phyloP scores from a whole-genome alignment of 2,113 vertebrate species.

The Herpailurus yagouaroundi region DNA sequence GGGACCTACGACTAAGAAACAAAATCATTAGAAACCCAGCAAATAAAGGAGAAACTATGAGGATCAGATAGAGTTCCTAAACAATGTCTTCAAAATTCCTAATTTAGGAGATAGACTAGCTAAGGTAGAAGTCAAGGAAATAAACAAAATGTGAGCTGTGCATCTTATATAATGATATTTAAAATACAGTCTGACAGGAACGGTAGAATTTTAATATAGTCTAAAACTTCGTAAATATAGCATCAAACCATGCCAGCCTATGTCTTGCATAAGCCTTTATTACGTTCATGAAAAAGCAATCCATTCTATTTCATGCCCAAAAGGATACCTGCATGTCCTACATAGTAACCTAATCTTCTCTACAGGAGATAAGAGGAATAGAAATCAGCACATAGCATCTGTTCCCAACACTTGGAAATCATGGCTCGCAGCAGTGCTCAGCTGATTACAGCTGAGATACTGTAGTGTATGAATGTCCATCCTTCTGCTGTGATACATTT shows the following conservation, averaged over 20 bases:
- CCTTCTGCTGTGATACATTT: neutral
- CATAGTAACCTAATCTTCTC: conserved; percentile 12
- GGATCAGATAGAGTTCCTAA: neutral
- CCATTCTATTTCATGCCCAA: neutral
- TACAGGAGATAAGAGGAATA: neutral
- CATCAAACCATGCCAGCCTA: neutral
- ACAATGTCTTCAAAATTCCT: conserved; percentile 15
- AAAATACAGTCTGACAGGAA: neutral
- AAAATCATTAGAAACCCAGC: neutral
- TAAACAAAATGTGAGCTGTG: neutral
- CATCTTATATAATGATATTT: neutral
- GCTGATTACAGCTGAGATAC: neutral
- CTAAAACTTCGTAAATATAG: neutral
- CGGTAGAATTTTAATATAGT: neutral
- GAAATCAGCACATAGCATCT: conserved; percentile 42
- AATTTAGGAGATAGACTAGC: neutral
- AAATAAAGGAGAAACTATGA: neutral
- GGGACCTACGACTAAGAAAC: neutral
- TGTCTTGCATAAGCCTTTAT: neutral
- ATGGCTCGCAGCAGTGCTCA: neutral
- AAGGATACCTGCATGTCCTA: neutral
- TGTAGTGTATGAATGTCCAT: neutral
- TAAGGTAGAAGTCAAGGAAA: neutral
- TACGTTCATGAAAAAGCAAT: neutral
- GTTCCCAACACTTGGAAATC: neutral